These are phyloP conservation scores for Bombus turneri DNA, from an alignment of 1,140 invertebrate genomes.

Conservation along the genomic window DNA sequence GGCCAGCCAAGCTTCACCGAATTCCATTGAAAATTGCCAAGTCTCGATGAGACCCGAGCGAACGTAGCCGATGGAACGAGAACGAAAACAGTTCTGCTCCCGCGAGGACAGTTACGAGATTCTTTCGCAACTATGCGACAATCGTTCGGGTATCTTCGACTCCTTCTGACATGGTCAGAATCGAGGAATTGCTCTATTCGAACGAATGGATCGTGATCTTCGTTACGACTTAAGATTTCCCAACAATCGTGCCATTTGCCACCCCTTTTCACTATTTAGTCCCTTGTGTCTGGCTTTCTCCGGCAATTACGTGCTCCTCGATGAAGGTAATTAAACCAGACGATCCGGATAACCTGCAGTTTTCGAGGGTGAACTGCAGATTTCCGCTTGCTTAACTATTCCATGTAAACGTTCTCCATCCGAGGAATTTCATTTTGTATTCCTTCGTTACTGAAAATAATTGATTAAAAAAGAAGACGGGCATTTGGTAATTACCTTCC, in stretches of 20 bases:
- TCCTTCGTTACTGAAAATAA: too few species aligned
- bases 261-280: not conserved
- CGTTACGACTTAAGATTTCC: too few species aligned
- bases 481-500: too few species aligned
- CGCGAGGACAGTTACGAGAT: constrained; percentile 42
- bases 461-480: too few species aligned
- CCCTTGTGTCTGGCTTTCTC: too few species aligned
- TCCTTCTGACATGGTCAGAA: not conserved
- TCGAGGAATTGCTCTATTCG: constrained; percentile 36
- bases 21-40: constrained; percentile 59
- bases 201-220: not conserved
- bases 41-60: not conserved
- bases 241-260: too few species aligned
- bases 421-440: too few species aligned
- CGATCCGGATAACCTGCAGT: too few species aligned
- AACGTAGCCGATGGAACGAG: not conserved
- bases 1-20: not conserved
- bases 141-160: constrained; percentile 3
- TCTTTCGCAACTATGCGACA: constrained; percentile 57
- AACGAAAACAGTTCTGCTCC: constrained; percentile 46
- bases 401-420: too few species aligned
- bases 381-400: too few species aligned
- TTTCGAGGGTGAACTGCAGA: too few species aligned
- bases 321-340: constrained; percentile 51
- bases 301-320: too few species aligned